Base-by-base conservation (phyloP, 1,140 invertebrate species). In the Brachionus angularis region DNA sequence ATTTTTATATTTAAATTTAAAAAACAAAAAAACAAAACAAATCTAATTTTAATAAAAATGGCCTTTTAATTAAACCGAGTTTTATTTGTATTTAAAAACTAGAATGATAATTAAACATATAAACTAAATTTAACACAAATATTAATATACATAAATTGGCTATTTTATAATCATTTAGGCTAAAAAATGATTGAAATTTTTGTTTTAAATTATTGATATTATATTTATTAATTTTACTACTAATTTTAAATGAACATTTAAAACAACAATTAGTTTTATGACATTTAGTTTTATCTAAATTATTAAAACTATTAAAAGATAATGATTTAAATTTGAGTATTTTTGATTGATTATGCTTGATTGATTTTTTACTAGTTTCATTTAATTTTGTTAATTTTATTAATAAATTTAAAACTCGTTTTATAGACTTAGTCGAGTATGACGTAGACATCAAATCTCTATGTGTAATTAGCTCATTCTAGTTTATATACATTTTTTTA, bases 131-230 rank as follows among this genome's bases (percentile, higher is more conserved):
- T 3, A 46, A 18, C 18, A 67, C 23, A 36, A 67, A 67, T 49
- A 67, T 47, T 18, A 67, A 27, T 18, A 67, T 47, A 67, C 62
- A 67, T 14, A 67, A 31, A 67, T 67, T 29, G 21, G 62, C 62
- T 67, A 67, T 67, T n/a, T 47, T 29, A 67, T 67, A 36, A 67
- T 67, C 62, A 18, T 8, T 25, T 12, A 47, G 14, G 8, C 36
- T 34, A 27, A 23, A 12, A 29, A 27, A 23, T 39, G 8, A 23
- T 58, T 23, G 21, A 18, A 39, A 18, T 5, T 39, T 39, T 58
- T 8, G 18, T 12, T 10, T 23, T n/a, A 10, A 58, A 39, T 39
- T 18, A 58, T 25, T 36, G 27, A 18, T 23, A 12, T 58, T 39
- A 58, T n/a, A n/a, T n/a, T n/a, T n/a, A n/a, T n/a, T n/a, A n/a